phyloP scores from a whole-genome alignment of 2,113 vertebrate genomes.

The Capreolus pygargus region DNA sequence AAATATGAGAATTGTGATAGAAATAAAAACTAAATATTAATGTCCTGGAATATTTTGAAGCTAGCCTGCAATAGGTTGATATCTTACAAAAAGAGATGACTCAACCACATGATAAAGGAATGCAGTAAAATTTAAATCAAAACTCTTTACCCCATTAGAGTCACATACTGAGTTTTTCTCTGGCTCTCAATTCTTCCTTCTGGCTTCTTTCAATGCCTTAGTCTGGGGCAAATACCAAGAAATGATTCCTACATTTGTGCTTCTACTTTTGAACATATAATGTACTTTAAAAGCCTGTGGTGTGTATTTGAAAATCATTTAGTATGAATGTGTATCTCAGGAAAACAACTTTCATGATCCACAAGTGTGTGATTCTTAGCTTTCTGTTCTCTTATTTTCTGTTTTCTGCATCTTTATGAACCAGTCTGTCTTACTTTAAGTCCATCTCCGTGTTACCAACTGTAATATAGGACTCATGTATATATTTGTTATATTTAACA shows the following conservation, averaged over 20 bases:
- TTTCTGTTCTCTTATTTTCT: background rate
- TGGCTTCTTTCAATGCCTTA: background rate
- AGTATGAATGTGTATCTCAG: background rate
- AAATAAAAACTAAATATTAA: constrained; percentile 11
- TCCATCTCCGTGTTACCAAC: constrained; percentile 12
- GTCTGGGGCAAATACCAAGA: background rate
- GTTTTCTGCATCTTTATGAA: background rate
- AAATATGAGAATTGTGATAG: background rate
- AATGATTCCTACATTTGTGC: background rate
- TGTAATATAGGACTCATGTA: background rate
- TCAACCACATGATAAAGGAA: background rate
- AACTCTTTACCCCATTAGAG: background rate
- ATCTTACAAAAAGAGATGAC: background rate
- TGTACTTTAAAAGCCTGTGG: background rate
- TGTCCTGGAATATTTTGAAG: background rate
- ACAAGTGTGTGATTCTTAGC: background rate
- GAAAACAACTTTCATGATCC: constrained; percentile 1
- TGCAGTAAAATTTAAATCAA: background rate
- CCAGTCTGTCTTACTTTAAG: background rate
- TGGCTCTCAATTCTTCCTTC: background rate
- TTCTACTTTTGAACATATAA: background rate
- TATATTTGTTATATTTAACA: constrained; percentile 1
- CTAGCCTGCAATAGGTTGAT: background rate
- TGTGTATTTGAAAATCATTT: constrained; percentile 11
- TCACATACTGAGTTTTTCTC: background rate